Conservation (phyloP, 2,888 invertebrate species). For the Himalopsyche japonica region DNA sequence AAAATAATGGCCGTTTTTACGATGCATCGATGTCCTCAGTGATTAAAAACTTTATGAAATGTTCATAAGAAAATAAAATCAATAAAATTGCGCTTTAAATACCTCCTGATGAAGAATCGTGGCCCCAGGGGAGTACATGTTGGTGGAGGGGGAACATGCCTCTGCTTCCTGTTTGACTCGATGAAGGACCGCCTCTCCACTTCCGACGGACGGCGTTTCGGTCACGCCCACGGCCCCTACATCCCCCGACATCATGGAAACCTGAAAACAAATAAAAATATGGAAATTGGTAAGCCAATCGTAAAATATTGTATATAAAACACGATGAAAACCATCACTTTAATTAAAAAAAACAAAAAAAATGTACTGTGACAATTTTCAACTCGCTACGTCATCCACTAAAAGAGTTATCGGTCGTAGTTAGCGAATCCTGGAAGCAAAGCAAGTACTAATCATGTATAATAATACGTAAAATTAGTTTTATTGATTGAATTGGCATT, state of each 20-base stretch:
- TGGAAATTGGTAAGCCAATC: background rate
- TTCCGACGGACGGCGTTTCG: conserved; percentile 45
- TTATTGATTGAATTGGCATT: no score
- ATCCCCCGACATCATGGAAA: conserved; percentile 71
- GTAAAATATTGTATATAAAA: background rate
- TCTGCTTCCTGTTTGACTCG: conserved; percentile 65
- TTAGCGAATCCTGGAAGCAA: no score
- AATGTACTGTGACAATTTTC: no score
- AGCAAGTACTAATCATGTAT: no score
- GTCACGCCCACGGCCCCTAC: conserved; percentile 49
- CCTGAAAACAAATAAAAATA: conserved; percentile 53
- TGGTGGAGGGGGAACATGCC: conserved; percentile 57
- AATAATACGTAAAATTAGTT: no score
- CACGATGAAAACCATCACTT: no score
- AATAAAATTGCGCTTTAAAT: background rate
- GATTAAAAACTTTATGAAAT: no score
- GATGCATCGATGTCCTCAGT: no score
- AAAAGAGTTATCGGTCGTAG: no score
- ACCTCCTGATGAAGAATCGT: conserved; percentile 53
- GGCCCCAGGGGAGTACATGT: conserved; percentile 62
- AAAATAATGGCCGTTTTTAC: no score
- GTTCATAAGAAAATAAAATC: background rate
- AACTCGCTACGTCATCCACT: no score
- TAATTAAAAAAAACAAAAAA: no score
- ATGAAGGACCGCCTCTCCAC: conserved; percentile 49